A percentile compares a stretch with the other conserved stretches of the same genome.
These are phyloP conservation scores for Erpobdella octoculata DNA, from an alignment of 2,888 invertebrate genomes.

Conservation along the genomic window DNA sequence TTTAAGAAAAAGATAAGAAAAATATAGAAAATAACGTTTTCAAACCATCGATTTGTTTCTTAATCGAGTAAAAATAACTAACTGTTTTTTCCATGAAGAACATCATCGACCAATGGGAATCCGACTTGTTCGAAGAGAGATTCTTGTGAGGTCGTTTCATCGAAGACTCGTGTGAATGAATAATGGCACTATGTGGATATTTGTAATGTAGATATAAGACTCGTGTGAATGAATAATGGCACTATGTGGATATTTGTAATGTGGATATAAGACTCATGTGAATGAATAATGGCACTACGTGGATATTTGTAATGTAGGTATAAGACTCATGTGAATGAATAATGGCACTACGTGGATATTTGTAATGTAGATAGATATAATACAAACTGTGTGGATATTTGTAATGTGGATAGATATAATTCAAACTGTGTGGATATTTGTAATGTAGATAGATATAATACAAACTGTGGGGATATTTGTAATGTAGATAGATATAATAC, in stretches of 20 bases:
- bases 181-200: conserved; percentile 54
- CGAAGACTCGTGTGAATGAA: conserved; percentile 71
- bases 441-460: too few species aligned
- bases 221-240: conserved; percentile 57
- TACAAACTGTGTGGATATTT: conserved; percentile 33
- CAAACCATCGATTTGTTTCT: too few species aligned
- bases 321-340: conserved; percentile 50
- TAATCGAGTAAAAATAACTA: conserved; percentile 23
- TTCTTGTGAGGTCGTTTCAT: conserved; percentile 68
- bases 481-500: too few species aligned
- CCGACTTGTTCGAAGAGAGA: conserved; percentile 76
- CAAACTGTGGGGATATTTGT: too few species aligned
- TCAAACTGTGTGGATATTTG: too few species aligned
- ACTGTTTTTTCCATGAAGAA: conserved; percentile 81
- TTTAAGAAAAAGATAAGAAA: too few species aligned
- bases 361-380: background rate
- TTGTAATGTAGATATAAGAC: background rate
- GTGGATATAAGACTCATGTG: background rate
- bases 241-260: conserved; percentile 31
- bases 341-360: conserved; percentile 54
- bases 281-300: conserved; percentile 57
- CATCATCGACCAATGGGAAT: conserved; percentile 70
- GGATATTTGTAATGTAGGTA: background rate
- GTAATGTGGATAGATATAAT: background rate
- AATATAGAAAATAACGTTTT: too few species aligned